Base-by-base conservation (phyloP, 1,140 invertebrate genomes). In the Platyscapa corneri region DNA sequence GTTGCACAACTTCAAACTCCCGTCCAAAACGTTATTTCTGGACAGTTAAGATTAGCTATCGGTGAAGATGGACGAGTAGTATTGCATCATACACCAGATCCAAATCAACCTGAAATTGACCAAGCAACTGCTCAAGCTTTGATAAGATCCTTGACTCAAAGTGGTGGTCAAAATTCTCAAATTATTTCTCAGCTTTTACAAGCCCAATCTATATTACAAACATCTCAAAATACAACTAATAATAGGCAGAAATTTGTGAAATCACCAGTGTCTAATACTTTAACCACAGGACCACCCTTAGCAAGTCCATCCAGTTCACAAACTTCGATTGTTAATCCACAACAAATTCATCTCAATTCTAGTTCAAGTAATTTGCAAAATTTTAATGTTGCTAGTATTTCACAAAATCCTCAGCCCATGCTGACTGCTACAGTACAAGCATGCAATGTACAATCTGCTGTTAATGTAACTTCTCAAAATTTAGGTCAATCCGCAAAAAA, bases 11-110 rank as follows among this genome's bases (percentile, higher is more conserved):
- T 93, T n/a, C 92, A 93, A 70, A 91, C 91, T 89, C 93, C 93
- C 65, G 89, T 93, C 34, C 93, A 93, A 83, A 93, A 91, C 85
- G 70, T 93, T 6, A 91, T 93, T 72, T 91, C 92, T 12, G 93
- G 93, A 30, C 93, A 94, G 39, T 85, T 94, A 37, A 88, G 94
- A 85, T 88, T 94, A 30, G 93, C 94, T 10, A 90, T 94, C 37
- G 93, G 93, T 23, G 94, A 94, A 88, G 94, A 94, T 87, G 94
- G 94, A 8, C 91, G 93, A 70, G 91, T 94, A 78, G 91, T 94
- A 32, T 88, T 94, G 16, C 94, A 94, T 86, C 94, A 94, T 80
- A 92, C 92, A 3, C 91, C 92, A 5, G 93, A 93, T 53, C 90
- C 92, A 8, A 93, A 93, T 90, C 93, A 93, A 49, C 91, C 92